These are phyloP conservation scores for Salminus brasiliensis DNA, from an alignment of 2,113 vertebrate genomes.

Conservation along the genomic window DNA sequence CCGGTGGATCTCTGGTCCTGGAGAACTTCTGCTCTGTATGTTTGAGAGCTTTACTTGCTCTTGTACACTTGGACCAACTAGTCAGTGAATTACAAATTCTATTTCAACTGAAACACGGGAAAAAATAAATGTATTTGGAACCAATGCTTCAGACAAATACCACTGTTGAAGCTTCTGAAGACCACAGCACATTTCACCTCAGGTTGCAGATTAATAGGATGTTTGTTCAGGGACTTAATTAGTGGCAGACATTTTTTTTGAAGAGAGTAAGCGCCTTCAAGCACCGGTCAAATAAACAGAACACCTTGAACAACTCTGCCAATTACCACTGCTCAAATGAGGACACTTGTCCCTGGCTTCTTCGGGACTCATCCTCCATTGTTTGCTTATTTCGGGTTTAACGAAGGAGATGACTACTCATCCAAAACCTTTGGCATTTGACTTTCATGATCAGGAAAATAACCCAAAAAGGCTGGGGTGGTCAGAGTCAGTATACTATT, in stretches of 20 bases:
- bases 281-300: constrained; percentile 65
- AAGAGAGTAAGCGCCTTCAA: constrained; percentile 59
- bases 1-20: not conserved
- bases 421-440: constrained; percentile 11
- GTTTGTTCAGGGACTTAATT: constrained; percentile 71
- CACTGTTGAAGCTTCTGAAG: constrained; percentile 54
- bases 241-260: constrained; percentile 56
- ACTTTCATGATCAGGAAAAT: not conserved
- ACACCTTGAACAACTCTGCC: constrained; percentile 48
- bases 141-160: not conserved
- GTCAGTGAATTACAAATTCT: not conserved
- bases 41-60: not conserved
- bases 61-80: not conserved
- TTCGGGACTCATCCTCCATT: constrained; percentile 21
- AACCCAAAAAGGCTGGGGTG: not conserved
- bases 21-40: not conserved
- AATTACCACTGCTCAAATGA: constrained; percentile 48
- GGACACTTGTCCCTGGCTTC: constrained; percentile 21
- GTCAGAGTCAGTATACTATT: constrained; percentile 8
- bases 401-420: constrained; percentile 10
- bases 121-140: not conserved
- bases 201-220: constrained; percentile 57
- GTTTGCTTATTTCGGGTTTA: constrained; percentile 35
- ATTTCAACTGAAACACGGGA: not conserved
- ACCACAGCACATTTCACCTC: constrained; percentile 63